These are phyloP conservation scores for Lepus oiostolus DNA, from an alignment of 2,797 vertebrate genomes.

Conservation along the genomic window DNA sequence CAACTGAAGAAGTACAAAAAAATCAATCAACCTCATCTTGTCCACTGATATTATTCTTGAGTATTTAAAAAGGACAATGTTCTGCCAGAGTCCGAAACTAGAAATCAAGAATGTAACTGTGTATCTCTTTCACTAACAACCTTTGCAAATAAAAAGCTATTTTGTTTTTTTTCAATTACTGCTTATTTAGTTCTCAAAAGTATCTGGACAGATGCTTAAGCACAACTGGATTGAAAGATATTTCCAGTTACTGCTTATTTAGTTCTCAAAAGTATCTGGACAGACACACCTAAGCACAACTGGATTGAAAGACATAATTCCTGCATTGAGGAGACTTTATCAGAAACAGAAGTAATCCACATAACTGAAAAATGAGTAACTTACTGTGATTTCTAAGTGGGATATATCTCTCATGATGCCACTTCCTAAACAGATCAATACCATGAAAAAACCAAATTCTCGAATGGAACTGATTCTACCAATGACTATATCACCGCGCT, in stretches of 20 bases:
- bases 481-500: constrained; percentile 95
- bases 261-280: neutral
- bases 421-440: constrained; percentile 94
- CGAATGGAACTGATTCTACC: constrained; percentile 96
- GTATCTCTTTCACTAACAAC: neutral
- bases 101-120: constrained; percentile 3
- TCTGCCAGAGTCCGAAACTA: neutral
- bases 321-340: neutral
- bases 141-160: neutral
- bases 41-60: neutral
- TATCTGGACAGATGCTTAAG: neutral
- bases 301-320: neutral
- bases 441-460: constrained; percentile 98
- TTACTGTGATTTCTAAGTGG: constrained; percentile 95
- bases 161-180: constrained; percentile 18
- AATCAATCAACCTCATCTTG: neutral
- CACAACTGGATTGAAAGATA: neutral
- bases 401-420: constrained; percentile 94
- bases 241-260: neutral
- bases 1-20: neutral
- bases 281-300: neutral
- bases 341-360: constrained; percentile 50
- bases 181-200: constrained; percentile 18
- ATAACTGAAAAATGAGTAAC: constrained; percentile 72
- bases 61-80: neutral